Conservation (phyloP, 2,888 invertebrate species). For the Sphinx pinastri region DNA sequence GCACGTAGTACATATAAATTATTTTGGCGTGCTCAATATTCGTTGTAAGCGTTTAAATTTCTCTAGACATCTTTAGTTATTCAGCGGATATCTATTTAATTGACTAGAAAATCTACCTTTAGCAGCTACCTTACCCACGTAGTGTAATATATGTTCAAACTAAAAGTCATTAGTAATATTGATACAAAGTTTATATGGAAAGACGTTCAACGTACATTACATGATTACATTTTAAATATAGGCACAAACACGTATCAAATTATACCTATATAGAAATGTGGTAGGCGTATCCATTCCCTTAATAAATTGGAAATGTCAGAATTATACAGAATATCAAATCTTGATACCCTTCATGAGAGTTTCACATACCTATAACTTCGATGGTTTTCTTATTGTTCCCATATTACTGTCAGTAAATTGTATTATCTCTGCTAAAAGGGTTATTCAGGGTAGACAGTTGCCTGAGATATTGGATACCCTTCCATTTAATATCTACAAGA, state of each 20-base stretch:
- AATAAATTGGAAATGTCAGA: not conserved
- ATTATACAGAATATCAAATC: conserved; percentile 13
- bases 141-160: too few relatives aligned
- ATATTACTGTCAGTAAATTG: conserved; percentile 24
- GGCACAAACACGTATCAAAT: not conserved
- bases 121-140: too few relatives aligned
- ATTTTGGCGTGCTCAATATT: too few relatives aligned
- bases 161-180: too few relatives aligned
- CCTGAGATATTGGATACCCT: conserved; percentile 24
- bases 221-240: not conserved
- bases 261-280: not conserved
- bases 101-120: too few relatives aligned
- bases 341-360: not conserved
- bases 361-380: not conserved
- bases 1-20: not conserved
- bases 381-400: conserved; percentile 24
- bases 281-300: not conserved
- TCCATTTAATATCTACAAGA: conserved; percentile 24
- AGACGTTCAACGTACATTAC: too few relatives aligned
- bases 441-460: conserved; percentile 21
- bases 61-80: too few relatives aligned
- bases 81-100: too few relatives aligned
- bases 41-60: too few relatives aligned
- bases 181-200: too few relatives aligned
- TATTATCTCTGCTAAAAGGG: conserved; percentile 24